A percentile compares a stretch with the other conserved stretches of the same genome.
Evolutionary conservation across 2,797 vertebrate species (phyloP).

Genomic region (Cryptoblepharus egeriae): DNA sequence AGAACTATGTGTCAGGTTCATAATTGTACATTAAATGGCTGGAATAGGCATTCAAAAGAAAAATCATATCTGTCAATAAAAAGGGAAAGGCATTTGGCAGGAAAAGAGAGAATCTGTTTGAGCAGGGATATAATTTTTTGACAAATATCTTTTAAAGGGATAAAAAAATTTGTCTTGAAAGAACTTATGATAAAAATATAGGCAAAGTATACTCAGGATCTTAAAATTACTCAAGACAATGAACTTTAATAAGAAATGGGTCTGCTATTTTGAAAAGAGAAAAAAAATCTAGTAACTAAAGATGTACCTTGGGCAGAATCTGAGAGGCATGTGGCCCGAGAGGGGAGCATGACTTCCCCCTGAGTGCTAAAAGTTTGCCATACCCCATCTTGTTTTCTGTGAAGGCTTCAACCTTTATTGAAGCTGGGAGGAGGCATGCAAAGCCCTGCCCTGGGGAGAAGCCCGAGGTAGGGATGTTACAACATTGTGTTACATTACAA

Average conservation of each 20-base stretch:
- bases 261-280: neutral
- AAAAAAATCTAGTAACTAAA: neutral
- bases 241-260: neutral
- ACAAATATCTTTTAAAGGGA: neutral
- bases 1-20: neutral
- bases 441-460: too few species aligned
- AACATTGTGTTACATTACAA: too few species aligned
- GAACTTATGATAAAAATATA: neutral
- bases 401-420: too few species aligned
- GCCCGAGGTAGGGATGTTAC: too few species aligned
- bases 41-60: neutral
- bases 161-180: neutral
- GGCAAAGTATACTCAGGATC: neutral
- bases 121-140: neutral
- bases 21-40: neutral
- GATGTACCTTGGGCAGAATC: too few species aligned
- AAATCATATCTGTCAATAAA: neutral
- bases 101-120: neutral
- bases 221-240: neutral
- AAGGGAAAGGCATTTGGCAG: neutral
- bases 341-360: too few species aligned
- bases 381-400: too few species aligned
- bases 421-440: too few species aligned
- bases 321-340: too few species aligned
- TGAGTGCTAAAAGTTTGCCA: too few species aligned